Evolutionary conservation across 1,140 invertebrate species (phyloP), one percentile per base, ranked within the genome.

Genomic region (Andricus grossulariae): DNA sequence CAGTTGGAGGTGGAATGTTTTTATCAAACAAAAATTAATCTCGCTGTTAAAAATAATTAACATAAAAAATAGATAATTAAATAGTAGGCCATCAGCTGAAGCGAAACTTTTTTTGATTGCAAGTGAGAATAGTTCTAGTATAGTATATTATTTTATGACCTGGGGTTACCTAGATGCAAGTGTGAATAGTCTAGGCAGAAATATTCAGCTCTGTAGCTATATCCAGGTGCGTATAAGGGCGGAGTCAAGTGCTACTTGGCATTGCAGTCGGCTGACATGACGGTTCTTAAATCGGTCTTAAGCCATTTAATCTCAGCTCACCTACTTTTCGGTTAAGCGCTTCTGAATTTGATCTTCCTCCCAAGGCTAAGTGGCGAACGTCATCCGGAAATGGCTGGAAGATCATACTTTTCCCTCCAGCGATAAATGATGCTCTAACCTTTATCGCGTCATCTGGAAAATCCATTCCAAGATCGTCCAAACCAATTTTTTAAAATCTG

Each of bases 211-310:
- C 70, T 77, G 83, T 76, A 80, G 80, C 83, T 85, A 85, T 85
- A 83, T 85, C 80, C 83, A 85, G 82, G 82, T 85, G 82, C 80
- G 81, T 80, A 78, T 81, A 82, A 85, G 82, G 82, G 76, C 78
- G 74, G 75, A 82, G 80, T 81, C 78, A 79, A 85, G 82, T 82
- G 71, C 82, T 78, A 83, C 82, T 85, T 83, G 83, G 83, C 83
- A 83, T 77, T 78, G 52, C 57, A 57, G 72, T 57, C 77, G 66
- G 80, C 73, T 83, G 80, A 49, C 66, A 81, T 79, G 72, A 82
- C 50, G 57, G 71, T 73, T 73, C 76, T 80, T 75, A 83, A 83
- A 75, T 81, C 72, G 72, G 77, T 81, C 78, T 78, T 77, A 77
- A 73, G 73, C 73, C 73, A 80, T 83, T 84, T 80, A 80, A 81